Conservation (phyloP, 2,888 invertebrate species). For the Craniophora ligustri region DNA sequence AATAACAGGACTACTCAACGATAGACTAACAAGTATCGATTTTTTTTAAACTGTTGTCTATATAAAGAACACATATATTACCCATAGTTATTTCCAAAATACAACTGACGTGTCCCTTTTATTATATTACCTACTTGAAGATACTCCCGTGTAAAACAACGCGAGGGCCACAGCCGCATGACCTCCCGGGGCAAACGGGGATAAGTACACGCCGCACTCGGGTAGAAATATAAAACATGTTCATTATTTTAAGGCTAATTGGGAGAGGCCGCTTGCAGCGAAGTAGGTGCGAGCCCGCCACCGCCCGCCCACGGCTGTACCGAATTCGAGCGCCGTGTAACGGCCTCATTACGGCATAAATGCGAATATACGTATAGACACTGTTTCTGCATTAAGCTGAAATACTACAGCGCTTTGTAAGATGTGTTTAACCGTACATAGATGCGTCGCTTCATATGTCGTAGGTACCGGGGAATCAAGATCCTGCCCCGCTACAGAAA, state of each 20-base stretch:
- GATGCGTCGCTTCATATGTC: constrained; percentile 27
- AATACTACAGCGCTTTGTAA: constrained; percentile 71
- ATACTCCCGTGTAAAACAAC: constrained; percentile 73
- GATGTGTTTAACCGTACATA: constrained; percentile 53
- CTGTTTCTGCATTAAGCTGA: constrained; percentile 84
- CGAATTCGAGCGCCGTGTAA: constrained; percentile 78
- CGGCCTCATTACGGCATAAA: constrained; percentile 79
- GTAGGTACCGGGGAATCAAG: constrained; percentile 15
- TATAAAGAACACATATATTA: too few relatives aligned
- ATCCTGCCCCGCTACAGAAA: constrained; percentile 4
- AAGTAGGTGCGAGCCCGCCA: constrained; percentile 78
- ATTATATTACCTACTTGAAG: constrained; percentile 73
- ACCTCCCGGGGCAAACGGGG: constrained; percentile 86
- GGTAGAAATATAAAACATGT: constrained; percentile 88
- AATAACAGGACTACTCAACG: too few relatives aligned
- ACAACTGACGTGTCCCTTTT: constrained; percentile 72
- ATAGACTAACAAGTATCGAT: too few relatives aligned
- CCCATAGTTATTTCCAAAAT: constrained; percentile 62
- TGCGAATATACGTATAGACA: constrained; percentile 80
- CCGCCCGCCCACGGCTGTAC: constrained; percentile 84
- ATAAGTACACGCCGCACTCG: constrained; percentile 85
- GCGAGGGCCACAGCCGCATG: constrained; percentile 76
- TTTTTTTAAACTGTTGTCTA: too few relatives aligned
- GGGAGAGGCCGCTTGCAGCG: constrained; percentile 86
- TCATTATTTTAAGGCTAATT: constrained; percentile 89